phyloP scores from a whole-genome alignment of 2,888 invertebrate species.

The Melinopterus prodromus region DNA sequence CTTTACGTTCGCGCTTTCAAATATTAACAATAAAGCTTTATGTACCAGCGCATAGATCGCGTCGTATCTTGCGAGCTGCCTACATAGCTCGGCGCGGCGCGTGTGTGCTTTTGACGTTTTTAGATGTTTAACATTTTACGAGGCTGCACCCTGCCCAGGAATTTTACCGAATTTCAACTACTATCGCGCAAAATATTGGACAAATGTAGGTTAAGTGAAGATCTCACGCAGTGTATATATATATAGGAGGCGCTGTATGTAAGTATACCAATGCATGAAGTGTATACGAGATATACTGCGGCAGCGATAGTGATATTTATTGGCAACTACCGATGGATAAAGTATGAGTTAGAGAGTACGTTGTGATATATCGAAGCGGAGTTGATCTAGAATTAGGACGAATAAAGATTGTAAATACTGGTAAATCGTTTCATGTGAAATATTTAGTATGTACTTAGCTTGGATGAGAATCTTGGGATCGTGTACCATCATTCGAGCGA shows the following conservation, averaged over 20 bases:
- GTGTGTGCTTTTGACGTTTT: constrained; percentile 18
- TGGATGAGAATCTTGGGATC: background rate
- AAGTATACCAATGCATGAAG: background rate
- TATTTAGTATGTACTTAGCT: background rate
- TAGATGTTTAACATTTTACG: constrained; percentile 25
- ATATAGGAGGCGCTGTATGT: background rate
- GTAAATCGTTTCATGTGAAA: background rate
- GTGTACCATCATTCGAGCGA: background rate
- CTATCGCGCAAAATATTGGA: constrained; percentile 21
- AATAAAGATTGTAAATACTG: background rate
- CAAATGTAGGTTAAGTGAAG: constrained; percentile 25
- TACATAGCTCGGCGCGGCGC: background rate
- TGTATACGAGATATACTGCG: background rate
- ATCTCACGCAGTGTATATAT: constrained; percentile 4
- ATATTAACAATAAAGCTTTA: constrained; percentile 20
- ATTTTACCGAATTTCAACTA: constrained; percentile 14
- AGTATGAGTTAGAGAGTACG: background rate
- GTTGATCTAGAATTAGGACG: background rate
- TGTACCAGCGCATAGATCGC: constrained; percentile 4
- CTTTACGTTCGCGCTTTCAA: constrained; percentile 19
- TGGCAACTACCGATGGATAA: background rate
- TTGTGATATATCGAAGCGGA: background rate
- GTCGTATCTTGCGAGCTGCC: constrained; percentile 8
- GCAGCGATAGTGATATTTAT: background rate
- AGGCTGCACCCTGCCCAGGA: background rate